Evolutionary conservation across 2,888 invertebrate genomes (phyloP).

Genomic region (Cerastoderma edule): DNA sequence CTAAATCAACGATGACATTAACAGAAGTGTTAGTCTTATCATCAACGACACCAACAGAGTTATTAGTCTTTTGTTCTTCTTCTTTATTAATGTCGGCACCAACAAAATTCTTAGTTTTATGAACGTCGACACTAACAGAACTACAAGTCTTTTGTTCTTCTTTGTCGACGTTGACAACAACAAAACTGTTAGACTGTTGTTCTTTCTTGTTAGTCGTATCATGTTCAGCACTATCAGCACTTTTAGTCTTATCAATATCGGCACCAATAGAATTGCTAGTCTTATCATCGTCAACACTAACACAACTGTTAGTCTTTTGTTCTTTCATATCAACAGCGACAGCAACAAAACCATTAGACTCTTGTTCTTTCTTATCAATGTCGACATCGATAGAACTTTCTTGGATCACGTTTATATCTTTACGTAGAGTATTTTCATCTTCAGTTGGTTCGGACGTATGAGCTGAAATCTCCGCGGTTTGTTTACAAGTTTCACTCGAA

Average conservation of each 20-base stretch:
- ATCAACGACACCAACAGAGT: not conserved
- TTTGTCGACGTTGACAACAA: not conserved
- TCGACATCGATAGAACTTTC: not conserved
- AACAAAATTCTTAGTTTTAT: no score
- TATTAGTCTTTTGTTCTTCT: not conserved
- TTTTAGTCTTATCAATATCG: not conserved
- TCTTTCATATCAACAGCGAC: no score
- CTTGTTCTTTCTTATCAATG: not conserved
- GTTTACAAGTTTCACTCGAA: not conserved
- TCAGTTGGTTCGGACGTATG: not conserved
- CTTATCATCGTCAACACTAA: no score
- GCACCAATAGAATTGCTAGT: no score
- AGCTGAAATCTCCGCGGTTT: not conserved
- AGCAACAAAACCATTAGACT: no score
- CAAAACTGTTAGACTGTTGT: no score
- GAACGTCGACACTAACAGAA: no score
- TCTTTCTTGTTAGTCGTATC: not conserved
- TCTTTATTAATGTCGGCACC: no score
- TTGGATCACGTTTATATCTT: not conserved
- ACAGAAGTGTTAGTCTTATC: not conserved
- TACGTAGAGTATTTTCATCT: not conserved
- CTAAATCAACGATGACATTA: not conserved
- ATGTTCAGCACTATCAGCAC: not conserved
- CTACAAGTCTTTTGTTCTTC: not conserved
- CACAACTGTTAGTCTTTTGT: no score